Conservation (phyloP, 2,113 vertebrate species). For the Agelaius tricolor region DNA sequence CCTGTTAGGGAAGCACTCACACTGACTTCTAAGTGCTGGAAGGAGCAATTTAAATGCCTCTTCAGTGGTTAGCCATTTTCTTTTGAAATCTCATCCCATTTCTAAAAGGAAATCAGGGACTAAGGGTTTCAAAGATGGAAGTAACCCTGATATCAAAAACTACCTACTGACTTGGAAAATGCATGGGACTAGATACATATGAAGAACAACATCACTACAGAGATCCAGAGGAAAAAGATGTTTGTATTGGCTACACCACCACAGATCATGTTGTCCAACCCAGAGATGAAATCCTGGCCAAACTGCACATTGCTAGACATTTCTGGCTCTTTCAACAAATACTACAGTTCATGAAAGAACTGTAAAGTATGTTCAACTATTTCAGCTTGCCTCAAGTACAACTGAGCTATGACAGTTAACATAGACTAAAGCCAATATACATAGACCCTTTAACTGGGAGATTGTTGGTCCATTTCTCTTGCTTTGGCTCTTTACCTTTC, state of each 20-base stretch:
- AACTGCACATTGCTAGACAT: not conserved
- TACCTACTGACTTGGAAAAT: not conserved
- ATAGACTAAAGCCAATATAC: not conserved
- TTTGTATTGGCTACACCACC: not conserved
- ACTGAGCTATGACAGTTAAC: not conserved
- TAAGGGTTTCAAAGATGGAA: not conserved
- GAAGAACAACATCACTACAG: not conserved
- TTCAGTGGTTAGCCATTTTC: not conserved
- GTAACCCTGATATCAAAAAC: not conserved
- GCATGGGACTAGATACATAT: not conserved
- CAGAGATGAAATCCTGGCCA: not conserved
- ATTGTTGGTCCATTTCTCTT: not conserved
- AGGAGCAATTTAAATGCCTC: not conserved
- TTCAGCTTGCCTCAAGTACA: not conserved
- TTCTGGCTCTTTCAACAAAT: not conserved
- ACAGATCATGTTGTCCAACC: not conserved
- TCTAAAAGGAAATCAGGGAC: not conserved
- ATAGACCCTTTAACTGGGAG: not conserved
- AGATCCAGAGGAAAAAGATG: not conserved
- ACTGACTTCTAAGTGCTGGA: not conserved
- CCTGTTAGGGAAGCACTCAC: not conserved
- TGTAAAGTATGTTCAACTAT: not conserved
- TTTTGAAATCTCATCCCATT: not conserved
- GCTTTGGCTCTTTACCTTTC: not conserved
- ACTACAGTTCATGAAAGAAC: not conserved